Base-by-base conservation (phyloP, 2,113 vertebrate species). In the Embiotoca jacksoni region DNA sequence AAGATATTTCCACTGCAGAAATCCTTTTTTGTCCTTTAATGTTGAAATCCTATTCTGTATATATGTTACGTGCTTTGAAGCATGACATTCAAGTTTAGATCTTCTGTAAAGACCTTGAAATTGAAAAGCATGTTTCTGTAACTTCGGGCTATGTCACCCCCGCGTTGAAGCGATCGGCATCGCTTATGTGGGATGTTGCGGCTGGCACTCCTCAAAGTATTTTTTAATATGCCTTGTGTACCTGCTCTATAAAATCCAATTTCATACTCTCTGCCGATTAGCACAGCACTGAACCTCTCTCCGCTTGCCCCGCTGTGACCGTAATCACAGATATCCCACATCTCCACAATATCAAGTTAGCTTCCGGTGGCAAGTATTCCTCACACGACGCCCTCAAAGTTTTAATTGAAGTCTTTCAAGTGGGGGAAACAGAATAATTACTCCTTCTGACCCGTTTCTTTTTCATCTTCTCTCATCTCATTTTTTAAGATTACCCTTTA, bases 321-420 rank as follows among this genome's bases (percentile, higher is more conserved):
- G 0, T 64, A 72, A 72, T 80, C 67, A 62, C 47, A 79, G 14
- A 65, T 52, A 73, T 47, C 39, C 30, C 32, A 15, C 50, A 56
- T 69, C 37, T 72, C 53, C 58, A 13, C 41, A 61, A 78, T 52
- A 59, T 58, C 36, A 67, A 15, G 47, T 69, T 75, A 47, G 49
- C 6, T 2, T 77, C 54, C 58, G 31, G n/a, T 14, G 46, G 52
- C 50, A 7, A 62, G 39, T 50, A 33, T 58, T 58, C 65, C 15
- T 33, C 50, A 60, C 23, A 11, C 33, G 31, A 56, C 33, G 32
- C 63, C 14, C 62, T 55, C 16, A 6, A 46, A 66, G 31, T 44
- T 76, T 82, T 76, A 78, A 81, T 60, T 68, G n/a, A 76, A 64
- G 46, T 68, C 39, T 63, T 82, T 74, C 31, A 65, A 78, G 61